Base-by-base conservation (phyloP, 2,888 invertebrate genomes). In the Apodemia duryi region DNA sequence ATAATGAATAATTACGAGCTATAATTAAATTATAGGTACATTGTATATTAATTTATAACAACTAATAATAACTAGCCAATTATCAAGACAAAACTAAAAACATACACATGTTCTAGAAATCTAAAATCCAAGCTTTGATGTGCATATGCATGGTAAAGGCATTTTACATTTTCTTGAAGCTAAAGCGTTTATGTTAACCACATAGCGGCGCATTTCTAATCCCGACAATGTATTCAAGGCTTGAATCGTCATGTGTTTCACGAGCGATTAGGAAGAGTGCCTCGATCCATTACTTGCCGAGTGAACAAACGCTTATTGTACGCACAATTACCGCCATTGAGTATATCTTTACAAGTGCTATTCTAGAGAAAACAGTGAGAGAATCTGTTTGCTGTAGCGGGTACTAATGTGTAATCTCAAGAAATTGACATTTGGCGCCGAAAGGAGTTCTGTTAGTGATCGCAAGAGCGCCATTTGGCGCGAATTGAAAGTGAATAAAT, bases 361-460 rank as follows among this genome's bases (percentile, higher is more conserved):
- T 68, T 77, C 76, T 75, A 69, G 74, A 68, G 51, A 63, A 64
- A 62, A 61, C 29, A 41, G 60, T 51, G 35, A 54, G 61, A 66
- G 70, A 70, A 75, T 46, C 71, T 77, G 78, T 82, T 81, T 76
- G 77, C 79, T 78, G 77, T 79, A 73, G 77, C 78, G 79, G 73
- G 64, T 76, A 74, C 73, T 78, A 79, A 79, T 80, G 81, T 78
- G 77, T 81, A 82, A 84, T 87, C 82, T 85, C 77, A 83, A 81
- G 82, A 81, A 84, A 88, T 88, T 77, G 84, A 84, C 85, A 86
- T 84, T 87, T 79, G 83, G 85, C 86, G 85, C 86, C 88, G 82
- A 82, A 83, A 82, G 81, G 78, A 80, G 74, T 77, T 74, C 75
- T 78, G 70, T 75, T 80, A 81, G 78, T 79, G 82, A 85, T 81